Conservation (phyloP, 2,113 vertebrate genomes). For the Trochalopteron elliotii region DNA sequence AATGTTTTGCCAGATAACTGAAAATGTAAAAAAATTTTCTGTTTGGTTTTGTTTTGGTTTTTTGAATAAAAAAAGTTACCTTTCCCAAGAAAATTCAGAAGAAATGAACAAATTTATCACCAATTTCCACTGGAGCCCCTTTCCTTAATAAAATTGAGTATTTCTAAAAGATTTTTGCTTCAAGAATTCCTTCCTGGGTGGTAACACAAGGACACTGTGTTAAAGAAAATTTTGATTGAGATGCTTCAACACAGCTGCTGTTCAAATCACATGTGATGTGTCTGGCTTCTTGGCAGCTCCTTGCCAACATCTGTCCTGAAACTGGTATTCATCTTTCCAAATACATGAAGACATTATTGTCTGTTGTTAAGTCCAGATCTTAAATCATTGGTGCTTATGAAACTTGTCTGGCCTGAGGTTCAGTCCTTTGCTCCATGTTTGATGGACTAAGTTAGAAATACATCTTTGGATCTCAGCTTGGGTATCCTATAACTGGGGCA, state of each 20-base stretch:
- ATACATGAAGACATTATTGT: not conserved
- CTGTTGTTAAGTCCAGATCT: not conserved
- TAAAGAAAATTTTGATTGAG: not conserved
- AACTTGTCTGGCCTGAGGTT: not conserved
- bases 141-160: not conserved
- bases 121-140: not conserved
- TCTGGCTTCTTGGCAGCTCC: not conserved
- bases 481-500: not conserved
- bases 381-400: not conserved
- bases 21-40: not conserved
- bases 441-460: not conserved
- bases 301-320: not conserved
- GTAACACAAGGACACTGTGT: not conserved
- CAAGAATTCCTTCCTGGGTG: not conserved
- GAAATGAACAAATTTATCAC: not conserved
- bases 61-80: not conserved
- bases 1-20: not conserved
- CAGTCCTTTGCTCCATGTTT: not conserved
- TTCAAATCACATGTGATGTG: not conserved
- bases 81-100: not conserved
- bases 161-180: not conserved
- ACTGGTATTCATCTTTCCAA: not conserved
- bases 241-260: not conserved
- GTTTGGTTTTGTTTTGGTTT: not conserved
- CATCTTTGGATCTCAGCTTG: not conserved